Conservation (phyloP, 2,113 vertebrate species). For the Tragelaphus buxtoni region DNA sequence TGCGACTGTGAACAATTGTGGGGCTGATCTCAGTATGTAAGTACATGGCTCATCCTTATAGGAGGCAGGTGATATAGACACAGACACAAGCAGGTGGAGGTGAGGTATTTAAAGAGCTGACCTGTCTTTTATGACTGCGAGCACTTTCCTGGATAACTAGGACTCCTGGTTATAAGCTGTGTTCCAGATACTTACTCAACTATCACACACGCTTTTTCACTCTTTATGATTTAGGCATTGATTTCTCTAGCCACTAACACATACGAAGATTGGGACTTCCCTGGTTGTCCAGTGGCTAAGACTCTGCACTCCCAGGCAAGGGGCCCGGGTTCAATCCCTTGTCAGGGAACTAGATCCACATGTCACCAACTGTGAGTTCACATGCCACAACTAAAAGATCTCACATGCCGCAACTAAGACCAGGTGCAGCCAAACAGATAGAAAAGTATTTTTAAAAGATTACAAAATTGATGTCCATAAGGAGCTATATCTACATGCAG, state of each 20-base stretch:
- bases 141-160: background rate
- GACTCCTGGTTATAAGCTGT: background rate
- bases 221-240: background rate
- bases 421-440: background rate
- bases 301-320: background rate
- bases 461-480: background rate
- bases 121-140: background rate
- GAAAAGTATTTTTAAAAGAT: background rate
- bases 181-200: background rate
- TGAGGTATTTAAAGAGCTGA: background rate
- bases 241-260: background rate
- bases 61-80: background rate
- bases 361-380: background rate
- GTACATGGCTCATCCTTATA: background rate
- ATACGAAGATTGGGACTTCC: background rate
- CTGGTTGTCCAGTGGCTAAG: background rate
- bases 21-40: background rate
- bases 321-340: background rate
- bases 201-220: background rate
- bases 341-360: background rate
- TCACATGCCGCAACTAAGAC: background rate
- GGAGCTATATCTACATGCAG: background rate
- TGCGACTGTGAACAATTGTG: accelerated
- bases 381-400: background rate
- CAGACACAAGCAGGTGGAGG: background rate